Conservation (phyloP, 2,113 vertebrate genomes). For the Aleadryas rufinucha region DNA sequence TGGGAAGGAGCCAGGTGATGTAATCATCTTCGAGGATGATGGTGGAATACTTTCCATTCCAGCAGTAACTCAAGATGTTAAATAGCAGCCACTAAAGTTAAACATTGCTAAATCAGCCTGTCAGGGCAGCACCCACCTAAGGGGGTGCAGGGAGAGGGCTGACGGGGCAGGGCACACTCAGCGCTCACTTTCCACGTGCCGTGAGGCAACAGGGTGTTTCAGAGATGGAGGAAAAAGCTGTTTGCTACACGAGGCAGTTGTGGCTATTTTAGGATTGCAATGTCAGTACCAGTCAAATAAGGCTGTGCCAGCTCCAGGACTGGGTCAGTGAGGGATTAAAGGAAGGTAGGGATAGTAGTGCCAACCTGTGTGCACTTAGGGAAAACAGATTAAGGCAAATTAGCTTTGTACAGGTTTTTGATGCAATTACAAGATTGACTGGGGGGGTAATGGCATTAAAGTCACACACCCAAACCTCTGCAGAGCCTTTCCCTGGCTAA, state of each 20-base stretch:
- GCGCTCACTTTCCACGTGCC: fast-evolving
- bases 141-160: not conserved
- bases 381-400: not conserved
- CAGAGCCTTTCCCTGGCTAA: not conserved
- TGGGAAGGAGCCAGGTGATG: conserved; percentile 61
- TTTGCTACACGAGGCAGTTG: not conserved
- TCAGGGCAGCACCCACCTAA: not conserved
- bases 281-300: not conserved
- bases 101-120: not conserved
- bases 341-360: not conserved
- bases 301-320: not conserved
- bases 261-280: not conserved
- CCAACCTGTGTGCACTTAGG: not conserved
- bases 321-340: not conserved
- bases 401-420: not conserved
- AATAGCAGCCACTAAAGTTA: conserved; percentile 33
- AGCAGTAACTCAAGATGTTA: conserved; percentile 51
- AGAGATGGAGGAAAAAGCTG: not conserved
- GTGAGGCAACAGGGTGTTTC: not conserved
- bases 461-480: not conserved
- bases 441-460: not conserved
- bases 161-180: not conserved
- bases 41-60: conserved; percentile 59
- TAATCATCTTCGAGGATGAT: conserved; percentile 37
- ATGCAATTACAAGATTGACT: not conserved